A percentile compares a stretch with the other conserved stretches of the same genome.
Evolutionary conservation across 2,888 invertebrate genomes (phyloP).

Genomic region (Drosophila incognita): DNA sequence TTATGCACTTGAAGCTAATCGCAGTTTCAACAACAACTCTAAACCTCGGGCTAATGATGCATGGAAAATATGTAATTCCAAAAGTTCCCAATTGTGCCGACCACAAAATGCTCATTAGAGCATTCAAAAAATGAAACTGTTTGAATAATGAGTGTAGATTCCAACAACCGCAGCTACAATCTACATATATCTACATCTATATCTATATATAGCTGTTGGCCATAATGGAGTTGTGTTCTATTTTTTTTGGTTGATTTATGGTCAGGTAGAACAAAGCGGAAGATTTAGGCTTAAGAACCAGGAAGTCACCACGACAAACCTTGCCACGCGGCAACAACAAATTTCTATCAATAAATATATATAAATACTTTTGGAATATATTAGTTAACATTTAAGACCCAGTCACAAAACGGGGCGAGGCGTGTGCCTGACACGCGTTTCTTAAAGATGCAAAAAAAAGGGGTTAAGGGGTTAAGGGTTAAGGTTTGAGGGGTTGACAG

Average conservation of each 20-base stretch:
- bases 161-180: constrained; percentile 5
- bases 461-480: constrained; percentile 19
- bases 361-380: constrained; percentile 51
- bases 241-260: constrained; percentile 62
- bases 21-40: constrained; percentile 30
- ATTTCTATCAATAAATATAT: constrained; percentile 16
- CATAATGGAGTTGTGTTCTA: constrained; percentile 33
- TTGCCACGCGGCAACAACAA: constrained; percentile 55
- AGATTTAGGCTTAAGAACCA: constrained; percentile 15
- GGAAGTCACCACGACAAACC: constrained; percentile 48
- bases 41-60: constrained; percentile 64
- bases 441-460: constrained; percentile 62
- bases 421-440: constrained; percentile 80
- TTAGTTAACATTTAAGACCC: constrained; percentile 76
- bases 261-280: constrained; percentile 47
- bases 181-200: background rate
- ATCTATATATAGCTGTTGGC: constrained; percentile 1
- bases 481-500: constrained; percentile 33
- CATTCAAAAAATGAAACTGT: constrained; percentile 14
- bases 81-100: constrained; percentile 31
- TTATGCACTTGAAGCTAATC: constrained; percentile 18
- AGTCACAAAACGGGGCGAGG: background rate
- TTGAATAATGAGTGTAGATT: constrained; percentile 45
- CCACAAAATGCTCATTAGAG: constrained; percentile 74
- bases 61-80: constrained; percentile 29